Base-by-base conservation (phyloP, 2,113 vertebrate genomes). In the Brachyistius frenatus region DNA sequence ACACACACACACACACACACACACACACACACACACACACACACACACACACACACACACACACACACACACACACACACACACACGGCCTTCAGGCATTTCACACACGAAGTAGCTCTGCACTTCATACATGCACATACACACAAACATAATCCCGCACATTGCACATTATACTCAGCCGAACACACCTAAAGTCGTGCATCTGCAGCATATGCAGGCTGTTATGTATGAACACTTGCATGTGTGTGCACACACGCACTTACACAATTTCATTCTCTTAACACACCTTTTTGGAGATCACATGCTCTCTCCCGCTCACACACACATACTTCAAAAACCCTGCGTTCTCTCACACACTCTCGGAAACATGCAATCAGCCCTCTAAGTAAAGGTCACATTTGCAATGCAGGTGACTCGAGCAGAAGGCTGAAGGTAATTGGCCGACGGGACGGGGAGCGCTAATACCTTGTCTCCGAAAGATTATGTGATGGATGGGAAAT, bases 341-440 rank as follows among this genome's bases (percentile, higher is more conserved):
- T 37, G 39, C 41, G 41, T 80, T 80, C 85, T 77, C 70, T 81
- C 85, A 87, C 80, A 90, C 88, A 90, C 88, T 89, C 86, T 93
- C 86, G 94, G 94, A 96, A 96, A 95, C 95, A 94, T 92, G 94
- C 95, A 96, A 95, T 98, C 96, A 96, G 95, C 94, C 94, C 93
- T 89, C 93, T 91, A 95, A 92, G 93, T 89, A 99, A 99, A 99
- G 98, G 98, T 99, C 97, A 98, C 97, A 97, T 99, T 98, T 97
- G 97, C 97, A 97, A 97, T 96, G 94, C 93, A 94, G 94, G 94
- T 93, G 96, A 96, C 95, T 96, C 88, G 89, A 93, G 85, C 76
- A 91, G 83, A 86, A 90, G 88, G 94, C 94, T 89, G 91, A 90
- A 95, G 95, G 96, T 98, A 98, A 98, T 99, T 98, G 97, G 96